Percentiles rank a stretch among this genome's conserved stretches.
Evolutionary conservation across 92 coral and sea anemone species (phyloP).

Genomic region (Umimayanthus kanabou): DNA sequence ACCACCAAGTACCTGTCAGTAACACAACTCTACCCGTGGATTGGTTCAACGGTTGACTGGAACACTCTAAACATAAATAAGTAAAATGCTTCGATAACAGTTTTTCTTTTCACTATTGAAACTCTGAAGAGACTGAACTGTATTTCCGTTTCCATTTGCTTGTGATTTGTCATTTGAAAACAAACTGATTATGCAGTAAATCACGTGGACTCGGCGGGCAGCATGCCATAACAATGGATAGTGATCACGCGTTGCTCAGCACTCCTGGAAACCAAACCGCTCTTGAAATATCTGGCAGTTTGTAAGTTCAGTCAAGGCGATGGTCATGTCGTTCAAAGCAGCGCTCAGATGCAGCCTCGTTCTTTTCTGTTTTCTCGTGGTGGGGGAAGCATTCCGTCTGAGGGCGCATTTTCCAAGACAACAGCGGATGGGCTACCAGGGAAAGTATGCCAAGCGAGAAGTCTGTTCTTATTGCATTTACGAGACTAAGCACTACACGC

Average conservation of each 20-base stretch:
- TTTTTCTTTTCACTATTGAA: not conserved
- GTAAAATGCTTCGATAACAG: conserved; percentile 1
- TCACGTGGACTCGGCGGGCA: conserved; percentile 14
- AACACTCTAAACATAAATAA: conserved; percentile 13
- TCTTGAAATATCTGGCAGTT: conserved; percentile 4
- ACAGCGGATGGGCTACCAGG: conserved; percentile 48
- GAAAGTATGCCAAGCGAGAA: conserved; percentile 71
- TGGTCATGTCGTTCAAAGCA: conserved; percentile 5
- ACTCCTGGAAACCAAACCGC: conserved; percentile 25
- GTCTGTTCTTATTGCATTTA: conserved; percentile 83
- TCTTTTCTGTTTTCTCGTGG: conserved; percentile 27
- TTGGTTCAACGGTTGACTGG: not conserved
- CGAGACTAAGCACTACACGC: conserved; percentile 80
- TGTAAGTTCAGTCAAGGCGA: not conserved
- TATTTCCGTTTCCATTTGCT: not conserved
- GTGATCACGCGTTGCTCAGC: not conserved
- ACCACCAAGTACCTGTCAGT: conserved; percentile 22
- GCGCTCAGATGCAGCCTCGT: conserved; percentile 27
- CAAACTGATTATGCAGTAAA: not conserved
- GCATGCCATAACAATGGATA: not conserved
- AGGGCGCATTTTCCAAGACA: conserved; percentile 86
- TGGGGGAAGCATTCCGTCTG: conserved; percentile 68
- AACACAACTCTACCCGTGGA: not conserved
- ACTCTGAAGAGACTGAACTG: not conserved
- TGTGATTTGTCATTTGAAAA: not conserved